Evolutionary conservation across 2,797 vertebrate genomes (phyloP).

Genomic region (Sylvilagus floridanus): DNA sequence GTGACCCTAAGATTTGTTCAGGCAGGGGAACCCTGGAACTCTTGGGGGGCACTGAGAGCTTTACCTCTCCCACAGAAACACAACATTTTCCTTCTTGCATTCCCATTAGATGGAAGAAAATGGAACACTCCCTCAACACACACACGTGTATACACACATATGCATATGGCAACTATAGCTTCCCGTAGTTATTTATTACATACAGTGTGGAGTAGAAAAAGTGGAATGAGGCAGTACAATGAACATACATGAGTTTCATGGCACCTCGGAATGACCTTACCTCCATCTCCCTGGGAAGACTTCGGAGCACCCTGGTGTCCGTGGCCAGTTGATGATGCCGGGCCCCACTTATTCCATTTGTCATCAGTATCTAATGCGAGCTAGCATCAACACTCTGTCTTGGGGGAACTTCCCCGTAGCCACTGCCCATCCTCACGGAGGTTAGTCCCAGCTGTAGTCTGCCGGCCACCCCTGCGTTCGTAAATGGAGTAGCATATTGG

Average conservation of each 20-base stretch:
- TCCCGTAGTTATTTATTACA: background rate
- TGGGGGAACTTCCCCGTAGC: background rate
- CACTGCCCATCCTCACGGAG: background rate
- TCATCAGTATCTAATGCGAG: background rate
- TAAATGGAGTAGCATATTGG: background rate
- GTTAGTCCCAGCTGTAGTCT: background rate
- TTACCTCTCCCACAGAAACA: background rate
- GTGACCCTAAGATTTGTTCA: background rate
- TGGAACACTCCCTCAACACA: background rate
- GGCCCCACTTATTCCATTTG: background rate
- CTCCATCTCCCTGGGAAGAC: background rate
- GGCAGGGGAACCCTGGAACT: background rate
- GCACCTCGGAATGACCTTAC: background rate
- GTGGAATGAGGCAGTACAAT: background rate
- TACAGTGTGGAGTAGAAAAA: slow-evolving; percentile 21
- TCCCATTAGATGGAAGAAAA: background rate
- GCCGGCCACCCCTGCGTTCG: background rate
- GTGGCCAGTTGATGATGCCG: background rate
- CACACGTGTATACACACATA: background rate
- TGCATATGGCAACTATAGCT: background rate
- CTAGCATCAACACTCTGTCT: background rate
- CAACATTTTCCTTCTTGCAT: slow-evolving; percentile 6
- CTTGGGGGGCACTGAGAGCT: background rate
- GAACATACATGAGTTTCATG: background rate
- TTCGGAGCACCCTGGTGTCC: background rate